Conservation (phyloP, 2,888 invertebrate species). For the Trichopria drosophilae region DNA sequence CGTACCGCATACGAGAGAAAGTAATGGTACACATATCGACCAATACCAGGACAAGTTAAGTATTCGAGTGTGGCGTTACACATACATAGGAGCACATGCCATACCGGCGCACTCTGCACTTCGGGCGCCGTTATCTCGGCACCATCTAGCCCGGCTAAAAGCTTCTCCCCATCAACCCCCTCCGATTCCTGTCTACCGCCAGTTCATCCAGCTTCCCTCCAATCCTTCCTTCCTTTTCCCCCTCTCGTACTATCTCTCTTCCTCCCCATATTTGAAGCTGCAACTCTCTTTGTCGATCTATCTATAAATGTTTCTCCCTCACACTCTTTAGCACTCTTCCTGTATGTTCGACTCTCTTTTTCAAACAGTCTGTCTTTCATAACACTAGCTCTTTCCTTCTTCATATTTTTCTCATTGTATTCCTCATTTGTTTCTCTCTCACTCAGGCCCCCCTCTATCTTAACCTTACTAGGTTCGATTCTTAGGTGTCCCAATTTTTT, state of each 20-base stretch:
- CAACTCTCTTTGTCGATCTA: conserved; percentile 10
- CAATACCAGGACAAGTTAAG: too few relatives aligned
- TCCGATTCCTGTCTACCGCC: conserved; percentile 38
- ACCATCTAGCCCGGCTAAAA: conserved; percentile 59
- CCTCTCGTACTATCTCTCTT: conserved; percentile 11
- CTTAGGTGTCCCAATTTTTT: conserved; percentile 46
- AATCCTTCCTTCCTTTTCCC: conserved; percentile 31
- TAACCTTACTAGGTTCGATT: conserved; percentile 17
- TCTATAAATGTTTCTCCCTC: conserved; percentile 7
- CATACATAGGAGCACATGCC: too few relatives aligned
- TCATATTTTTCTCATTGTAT: too few relatives aligned
- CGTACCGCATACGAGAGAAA: too few relatives aligned
- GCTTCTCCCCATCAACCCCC: conserved; percentile 56
- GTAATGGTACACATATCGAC: too few relatives aligned
- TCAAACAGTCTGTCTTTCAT: too few relatives aligned
- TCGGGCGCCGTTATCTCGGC: conserved; percentile 57
- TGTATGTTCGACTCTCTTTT: conserved; percentile 5
- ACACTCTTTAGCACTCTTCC: conserved; percentile 3
- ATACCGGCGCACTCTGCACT: conserved; percentile 54
- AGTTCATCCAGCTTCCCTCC: conserved; percentile 39
- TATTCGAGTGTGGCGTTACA: too few relatives aligned
- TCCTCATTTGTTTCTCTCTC: too few relatives aligned
- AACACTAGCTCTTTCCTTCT: too few relatives aligned
- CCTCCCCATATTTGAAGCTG: neutral
- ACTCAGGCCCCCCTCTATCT: too few relatives aligned